Conservation (phyloP, 1,140 invertebrate genomes). For the Mamestra configurata region DNA sequence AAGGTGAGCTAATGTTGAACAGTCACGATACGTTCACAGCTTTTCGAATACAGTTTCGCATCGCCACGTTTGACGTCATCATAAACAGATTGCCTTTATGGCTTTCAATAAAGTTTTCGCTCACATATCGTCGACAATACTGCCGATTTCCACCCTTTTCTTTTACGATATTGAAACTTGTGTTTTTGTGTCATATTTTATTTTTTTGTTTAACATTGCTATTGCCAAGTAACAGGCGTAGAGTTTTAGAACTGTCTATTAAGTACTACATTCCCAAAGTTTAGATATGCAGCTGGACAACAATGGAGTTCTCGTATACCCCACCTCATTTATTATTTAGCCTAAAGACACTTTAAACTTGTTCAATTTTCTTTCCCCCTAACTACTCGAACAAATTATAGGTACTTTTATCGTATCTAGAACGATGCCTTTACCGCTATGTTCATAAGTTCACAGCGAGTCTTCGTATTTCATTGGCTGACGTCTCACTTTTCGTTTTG, state of each 20-base stretch:
- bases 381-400: not conserved
- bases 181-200: not conserved
- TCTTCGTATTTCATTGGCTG: not conserved
- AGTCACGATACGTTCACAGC: constrained; percentile 31
- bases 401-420: not conserved
- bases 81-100: constrained; percentile 9
- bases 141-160: not conserved
- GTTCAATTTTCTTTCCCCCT: not conserved
- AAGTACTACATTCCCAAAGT: too few species aligned
- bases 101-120: constrained; percentile 19
- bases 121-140: constrained; percentile 2
- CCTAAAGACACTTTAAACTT: not conserved
- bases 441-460: not conserved
- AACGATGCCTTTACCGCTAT: not conserved
- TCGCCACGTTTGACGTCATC: constrained; percentile 32
- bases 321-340: too few species aligned
- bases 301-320: too few species aligned
- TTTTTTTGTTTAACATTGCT: too few species aligned
- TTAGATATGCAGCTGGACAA: too few species aligned
- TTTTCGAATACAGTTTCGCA: constrained; percentile 29
- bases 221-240: too few species aligned
- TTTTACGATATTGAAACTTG: not conserved
- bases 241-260: too few species aligned
- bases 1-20: constrained; percentile 28
- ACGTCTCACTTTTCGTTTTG: not conserved